phyloP scores from a whole-genome alignment of 2,888 invertebrate genomes.

The Chorisops tibialis region DNA sequence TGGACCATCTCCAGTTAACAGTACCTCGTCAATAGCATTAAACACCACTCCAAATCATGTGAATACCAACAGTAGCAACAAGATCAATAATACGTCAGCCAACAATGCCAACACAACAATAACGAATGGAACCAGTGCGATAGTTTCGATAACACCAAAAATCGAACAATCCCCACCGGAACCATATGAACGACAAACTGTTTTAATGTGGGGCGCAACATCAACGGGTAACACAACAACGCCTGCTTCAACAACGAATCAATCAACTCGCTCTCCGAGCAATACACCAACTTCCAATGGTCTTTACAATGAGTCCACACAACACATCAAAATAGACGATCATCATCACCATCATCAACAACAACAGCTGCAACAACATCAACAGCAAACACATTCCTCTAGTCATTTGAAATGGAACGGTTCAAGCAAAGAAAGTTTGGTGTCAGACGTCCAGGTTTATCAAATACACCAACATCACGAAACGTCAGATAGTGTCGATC shows the following conservation, averaged over 20 bases:
- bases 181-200: slow-evolving; percentile 71
- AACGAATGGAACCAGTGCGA: slow-evolving; percentile 35
- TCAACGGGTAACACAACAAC: slow-evolving; percentile 34
- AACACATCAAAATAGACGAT: slow-evolving; percentile 30
- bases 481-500: slow-evolving; percentile 21
- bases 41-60: slow-evolving; percentile 31
- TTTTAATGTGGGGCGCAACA: slow-evolving; percentile 83
- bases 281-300: slow-evolving; percentile 51
- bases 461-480: slow-evolving; percentile 32
- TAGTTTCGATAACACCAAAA: slow-evolving; percentile 45
- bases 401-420: slow-evolving; percentile 38
- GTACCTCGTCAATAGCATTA: slow-evolving; percentile 32
- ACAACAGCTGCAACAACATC: slow-evolving; percentile 7
- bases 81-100: slow-evolving; percentile 25
- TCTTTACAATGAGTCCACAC: slow-evolving; percentile 33
- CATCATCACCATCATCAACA: slow-evolving; percentile 7
- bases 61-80: slow-evolving; percentile 26
- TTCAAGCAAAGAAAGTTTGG: slow-evolving; percentile 27
- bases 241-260: slow-evolving; percentile 28
- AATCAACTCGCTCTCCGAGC: slow-evolving; percentile 47
- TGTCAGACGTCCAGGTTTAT: slow-evolving; percentile 34
- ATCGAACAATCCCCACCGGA: slow-evolving; percentile 47
- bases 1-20: slow-evolving; percentile 48
- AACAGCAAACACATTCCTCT: slow-evolving; percentile 19
- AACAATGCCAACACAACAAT: slow-evolving; percentile 35